Conservation (phyloP, 2,113 vertebrate species). For the Willisornis vidua region DNA sequence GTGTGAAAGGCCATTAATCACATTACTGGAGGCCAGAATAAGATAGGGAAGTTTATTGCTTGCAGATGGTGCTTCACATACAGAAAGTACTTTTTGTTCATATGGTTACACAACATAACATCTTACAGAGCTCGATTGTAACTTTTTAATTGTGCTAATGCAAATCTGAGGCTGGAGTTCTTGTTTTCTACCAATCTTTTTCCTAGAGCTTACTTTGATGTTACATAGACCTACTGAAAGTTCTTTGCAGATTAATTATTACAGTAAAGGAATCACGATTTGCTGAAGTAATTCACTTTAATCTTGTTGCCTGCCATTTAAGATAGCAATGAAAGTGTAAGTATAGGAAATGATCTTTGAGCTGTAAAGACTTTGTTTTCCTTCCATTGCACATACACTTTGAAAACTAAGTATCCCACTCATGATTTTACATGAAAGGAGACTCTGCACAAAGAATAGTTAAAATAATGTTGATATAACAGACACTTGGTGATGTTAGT, state of each 20-base stretch:
- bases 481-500: not conserved
- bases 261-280: not conserved
- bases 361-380: not conserved
- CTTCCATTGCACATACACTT: fast-evolving
- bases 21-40: not conserved
- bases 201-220: not conserved
- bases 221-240: not conserved
- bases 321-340: not conserved
- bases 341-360: not conserved
- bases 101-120: not conserved
- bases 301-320: not conserved
- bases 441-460: not conserved
- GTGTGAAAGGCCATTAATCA: not conserved
- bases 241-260: not conserved
- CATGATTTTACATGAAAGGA: not conserved
- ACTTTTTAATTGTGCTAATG: not conserved
- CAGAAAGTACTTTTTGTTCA: not conserved
- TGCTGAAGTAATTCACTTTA: not conserved
- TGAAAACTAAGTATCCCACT: not conserved
- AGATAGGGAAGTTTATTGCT: not conserved
- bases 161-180: not conserved
- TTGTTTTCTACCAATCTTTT: not conserved
- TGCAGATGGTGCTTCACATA: conserved; percentile 11
- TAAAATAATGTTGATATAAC: not conserved
- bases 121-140: not conserved